A percentile compares a stretch with the other conserved stretches of the same genome.
Evolutionary conservation across 2,888 invertebrate species (phyloP).

Genomic region (Tridacna gigas): DNA sequence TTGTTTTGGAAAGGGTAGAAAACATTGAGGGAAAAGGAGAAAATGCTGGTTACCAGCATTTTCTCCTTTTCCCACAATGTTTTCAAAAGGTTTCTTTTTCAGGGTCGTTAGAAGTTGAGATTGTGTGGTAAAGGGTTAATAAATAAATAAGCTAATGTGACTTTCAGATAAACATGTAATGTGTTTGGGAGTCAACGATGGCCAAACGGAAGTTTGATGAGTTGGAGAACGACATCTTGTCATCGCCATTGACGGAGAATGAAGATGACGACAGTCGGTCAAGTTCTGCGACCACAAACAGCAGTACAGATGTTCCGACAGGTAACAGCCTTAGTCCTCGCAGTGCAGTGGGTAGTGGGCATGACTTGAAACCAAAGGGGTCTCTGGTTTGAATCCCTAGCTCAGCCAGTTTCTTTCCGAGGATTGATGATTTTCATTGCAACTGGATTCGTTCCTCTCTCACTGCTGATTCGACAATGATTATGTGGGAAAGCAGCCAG

Average conservation of each 20-base stretch:
- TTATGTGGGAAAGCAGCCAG: too few relatives aligned
- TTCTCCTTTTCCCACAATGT: background rate
- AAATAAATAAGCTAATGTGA: background rate
- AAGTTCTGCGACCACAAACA: conserved; percentile 74
- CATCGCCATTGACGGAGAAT: conserved; percentile 67
- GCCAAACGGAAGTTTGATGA: conserved; percentile 78
- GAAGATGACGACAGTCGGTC: conserved; percentile 70
- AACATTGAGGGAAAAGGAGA: background rate
- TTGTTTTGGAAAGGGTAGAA: background rate
- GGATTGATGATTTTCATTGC: too few relatives aligned
- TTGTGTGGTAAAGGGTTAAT: background rate
- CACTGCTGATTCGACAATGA: too few relatives aligned
- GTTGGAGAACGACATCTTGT: conserved; percentile 61
- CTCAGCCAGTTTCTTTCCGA: too few relatives aligned
- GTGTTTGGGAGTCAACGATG: conserved; percentile 52
- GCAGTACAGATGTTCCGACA: conserved; percentile 76
- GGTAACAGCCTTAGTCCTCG: conserved; percentile 26
- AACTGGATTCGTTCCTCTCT: too few relatives aligned
- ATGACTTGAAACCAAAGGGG: too few relatives aligned
- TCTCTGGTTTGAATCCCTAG: too few relatives aligned
- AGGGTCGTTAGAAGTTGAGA: background rate
- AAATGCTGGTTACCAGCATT: background rate
- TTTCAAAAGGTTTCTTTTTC: background rate
- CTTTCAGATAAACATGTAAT: background rate
- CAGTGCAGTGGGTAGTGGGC: background rate